Conservation (phyloP, 2,888 invertebrate species). For the Punctoribates punctum region DNA sequence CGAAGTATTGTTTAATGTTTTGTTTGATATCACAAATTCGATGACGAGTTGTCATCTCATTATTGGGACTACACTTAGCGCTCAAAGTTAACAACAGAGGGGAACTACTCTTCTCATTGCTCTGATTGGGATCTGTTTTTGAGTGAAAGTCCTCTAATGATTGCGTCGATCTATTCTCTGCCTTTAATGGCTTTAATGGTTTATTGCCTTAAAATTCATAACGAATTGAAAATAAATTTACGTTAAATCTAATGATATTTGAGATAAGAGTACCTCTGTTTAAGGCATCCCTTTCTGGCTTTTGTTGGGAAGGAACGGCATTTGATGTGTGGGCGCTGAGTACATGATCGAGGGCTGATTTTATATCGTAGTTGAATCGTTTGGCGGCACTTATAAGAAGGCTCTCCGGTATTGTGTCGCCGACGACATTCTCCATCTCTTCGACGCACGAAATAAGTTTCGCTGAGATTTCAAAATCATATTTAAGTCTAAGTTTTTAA, state of each 20-base stretch:
- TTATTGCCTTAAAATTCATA: too few relatives aligned
- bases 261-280: too few relatives aligned
- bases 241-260: too few relatives aligned
- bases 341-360: conserved; percentile 69
- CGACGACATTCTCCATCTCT: conserved; percentile 72
- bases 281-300: not conserved
- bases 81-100: conserved; percentile 15
- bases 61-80: conserved; percentile 11
- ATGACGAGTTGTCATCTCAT: not conserved
- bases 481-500: not conserved
- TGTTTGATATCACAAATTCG: conserved; percentile 22
- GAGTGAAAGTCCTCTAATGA: not conserved
- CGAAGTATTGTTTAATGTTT: conserved; percentile 17
- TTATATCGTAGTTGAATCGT: conserved; percentile 67
- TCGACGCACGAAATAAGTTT: conserved; percentile 78
- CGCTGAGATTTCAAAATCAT: conserved; percentile 53
- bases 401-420: conserved; percentile 69
- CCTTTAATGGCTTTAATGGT: too few relatives aligned
- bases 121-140: not conserved
- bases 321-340: conserved; percentile 55
- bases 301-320: conserved; percentile 28
- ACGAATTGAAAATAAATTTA: too few relatives aligned
- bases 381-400: conserved; percentile 69
- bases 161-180: not conserved
- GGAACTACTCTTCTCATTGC: not conserved